phyloP scores from a whole-genome alignment of 2,888 invertebrate species.

The Drosophila anomalipes region DNA sequence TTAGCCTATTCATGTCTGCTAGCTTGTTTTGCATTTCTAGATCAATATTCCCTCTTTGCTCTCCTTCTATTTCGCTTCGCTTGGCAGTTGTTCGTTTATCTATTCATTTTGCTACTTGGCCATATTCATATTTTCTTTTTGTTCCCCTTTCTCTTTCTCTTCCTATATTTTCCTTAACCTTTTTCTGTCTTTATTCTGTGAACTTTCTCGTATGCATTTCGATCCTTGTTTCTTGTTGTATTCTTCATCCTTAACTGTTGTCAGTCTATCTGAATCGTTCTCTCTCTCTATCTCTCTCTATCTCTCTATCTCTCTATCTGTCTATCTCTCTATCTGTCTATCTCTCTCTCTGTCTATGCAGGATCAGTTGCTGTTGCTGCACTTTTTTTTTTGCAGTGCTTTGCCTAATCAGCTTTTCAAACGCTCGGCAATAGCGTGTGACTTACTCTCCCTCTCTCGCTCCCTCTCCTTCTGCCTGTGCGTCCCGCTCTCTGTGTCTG shows the following conservation, averaged over 20 bases:
- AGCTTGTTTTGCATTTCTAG: neutral
- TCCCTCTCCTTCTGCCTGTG: neutral
- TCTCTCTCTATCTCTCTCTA: neutral
- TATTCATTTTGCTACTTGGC: neutral
- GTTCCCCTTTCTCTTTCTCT: neutral
- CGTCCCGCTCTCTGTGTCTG: neutral
- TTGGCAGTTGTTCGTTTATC: neutral
- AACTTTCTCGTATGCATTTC: neutral
- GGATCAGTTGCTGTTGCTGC: constrained; percentile 9
- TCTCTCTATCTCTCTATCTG: neutral
- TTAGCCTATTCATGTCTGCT: neutral
- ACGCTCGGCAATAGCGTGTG: constrained; percentile 2
- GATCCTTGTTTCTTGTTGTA: neutral
- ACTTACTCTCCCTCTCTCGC: neutral
- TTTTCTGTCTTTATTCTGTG: neutral
- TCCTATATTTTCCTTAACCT: neutral
- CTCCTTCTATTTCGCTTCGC: neutral
- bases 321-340: neutral
- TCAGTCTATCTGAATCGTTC: no score
- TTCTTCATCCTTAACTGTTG: neutral
- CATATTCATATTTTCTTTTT: neutral
- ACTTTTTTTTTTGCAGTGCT: neutral
- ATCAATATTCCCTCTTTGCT: neutral
- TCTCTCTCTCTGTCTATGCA: neutral
- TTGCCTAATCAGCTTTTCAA: constrained; percentile 8